Base-by-base conservation (phyloP, 64 coral and sea anemone species). In the Actinia equina region DNA sequence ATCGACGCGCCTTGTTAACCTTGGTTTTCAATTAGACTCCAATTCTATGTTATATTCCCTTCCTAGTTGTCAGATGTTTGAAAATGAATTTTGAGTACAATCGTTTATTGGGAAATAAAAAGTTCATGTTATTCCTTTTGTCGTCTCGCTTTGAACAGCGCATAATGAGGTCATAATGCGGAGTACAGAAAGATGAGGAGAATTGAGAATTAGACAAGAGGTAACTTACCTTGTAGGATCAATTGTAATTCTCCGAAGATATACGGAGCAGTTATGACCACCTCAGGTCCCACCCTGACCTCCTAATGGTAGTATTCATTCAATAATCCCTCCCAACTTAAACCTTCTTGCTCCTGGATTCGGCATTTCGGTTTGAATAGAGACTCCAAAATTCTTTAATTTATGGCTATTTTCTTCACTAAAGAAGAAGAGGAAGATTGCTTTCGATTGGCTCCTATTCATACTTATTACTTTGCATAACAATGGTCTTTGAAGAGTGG, bases 1-100 rank as follows among this genome's bases (percentile, higher is more conserved):
- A 57, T 74, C 84, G 9, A 43, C 77, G 41, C 18, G 30, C 19
- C 69, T 92, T 15, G 79, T 49, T 42, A 79, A n/a, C 59, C 83
- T 86, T 11, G 89, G 89, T 13, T 91, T 91, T 42, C 44, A 37
- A 5, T 57, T 91, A n/a, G 83, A 85, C 16, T 90, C 82, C 25
- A 49, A 41, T 19, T 80, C 43, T 55, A 2, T 86, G 89, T 53
- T 59, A 8, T 64, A n/a, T n/a, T n/a, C n/a, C n/a, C n/a, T n/a
- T n/a, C n/a, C n/a, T n/a, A n/a, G n/a, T n/a, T n/a, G n/a, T n/a
- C n/a, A n/a, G n/a, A n/a, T n/a, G n/a, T n/a, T n/a, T n/a, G n/a
- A n/a, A n/a, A n/a, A n/a, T n/a, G n/a, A n/a, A n/a, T n/a, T n/a
- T n/a, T n/a, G n/a, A n/a, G n/a, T n/a, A n/a, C n/a, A n/a, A n/a